Evolutionary conservation across 2,113 vertebrate species (phyloP).

Genomic region (Camelus dromedarius): DNA sequence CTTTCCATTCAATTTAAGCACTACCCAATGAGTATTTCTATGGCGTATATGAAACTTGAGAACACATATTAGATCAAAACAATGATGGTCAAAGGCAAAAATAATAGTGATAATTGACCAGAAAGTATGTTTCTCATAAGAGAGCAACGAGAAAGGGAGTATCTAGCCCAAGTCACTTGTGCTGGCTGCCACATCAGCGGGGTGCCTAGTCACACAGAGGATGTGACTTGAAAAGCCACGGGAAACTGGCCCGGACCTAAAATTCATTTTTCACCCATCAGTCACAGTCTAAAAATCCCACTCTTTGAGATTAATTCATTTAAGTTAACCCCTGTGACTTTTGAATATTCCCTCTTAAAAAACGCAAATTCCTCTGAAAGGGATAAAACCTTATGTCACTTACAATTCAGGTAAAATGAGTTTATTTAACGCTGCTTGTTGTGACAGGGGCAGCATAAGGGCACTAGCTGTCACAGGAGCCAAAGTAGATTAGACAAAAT

Average conservation of each 20-base stretch:
- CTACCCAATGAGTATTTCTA: neutral
- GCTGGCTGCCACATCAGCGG: neutral
- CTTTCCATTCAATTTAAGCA: neutral
- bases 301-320: neutral
- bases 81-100: neutral
- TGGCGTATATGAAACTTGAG: neutral
- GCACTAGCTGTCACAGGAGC: neutral
- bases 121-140: neutral
- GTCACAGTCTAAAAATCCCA: neutral
- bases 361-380: neutral
- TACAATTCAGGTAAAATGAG: constrained; percentile 21
- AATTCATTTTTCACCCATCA: neutral
- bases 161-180: neutral
- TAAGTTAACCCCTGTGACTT: constrained; percentile 12
- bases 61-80: neutral
- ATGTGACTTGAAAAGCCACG: neutral
- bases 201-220: too few species aligned
- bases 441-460: neutral
- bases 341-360: constrained; percentile 9
- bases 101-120: neutral
- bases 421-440: neutral
- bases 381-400: neutral
- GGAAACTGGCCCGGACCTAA: neutral
- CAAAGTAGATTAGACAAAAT: neutral
- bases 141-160: neutral